Conservation (phyloP, 1,140 invertebrate genomes). For the Rhagoletis pomonella region DNA sequence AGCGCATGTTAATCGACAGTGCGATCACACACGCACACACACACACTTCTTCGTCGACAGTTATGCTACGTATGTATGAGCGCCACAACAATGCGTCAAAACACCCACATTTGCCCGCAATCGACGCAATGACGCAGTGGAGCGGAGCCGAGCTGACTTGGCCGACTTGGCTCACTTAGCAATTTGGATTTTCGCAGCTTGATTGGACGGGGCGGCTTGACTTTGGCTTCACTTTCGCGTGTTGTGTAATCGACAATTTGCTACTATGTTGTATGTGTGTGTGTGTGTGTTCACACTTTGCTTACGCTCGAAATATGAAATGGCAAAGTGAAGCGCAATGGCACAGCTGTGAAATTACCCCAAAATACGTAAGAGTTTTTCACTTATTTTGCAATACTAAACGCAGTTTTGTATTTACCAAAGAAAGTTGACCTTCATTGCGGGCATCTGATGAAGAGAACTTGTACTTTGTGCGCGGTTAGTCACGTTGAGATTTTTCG, state of each 20-base stretch:
- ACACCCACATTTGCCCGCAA: conserved; percentile 22
- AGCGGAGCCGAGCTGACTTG: background rate
- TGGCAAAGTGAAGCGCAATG: background rate
- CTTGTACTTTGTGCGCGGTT: background rate
- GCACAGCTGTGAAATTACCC: background rate
- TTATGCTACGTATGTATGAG: background rate
- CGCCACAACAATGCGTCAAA: background rate
- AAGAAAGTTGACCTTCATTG: background rate
- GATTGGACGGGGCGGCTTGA: background rate
- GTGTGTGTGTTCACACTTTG: background rate
- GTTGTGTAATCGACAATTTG: conserved; percentile 7
- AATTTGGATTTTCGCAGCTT: conserved; percentile 31
- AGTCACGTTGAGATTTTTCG: background rate
- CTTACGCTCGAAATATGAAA: background rate
- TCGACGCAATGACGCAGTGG: background rate
- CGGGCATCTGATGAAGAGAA: background rate
- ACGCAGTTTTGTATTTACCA: background rate
- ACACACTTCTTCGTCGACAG: too few species aligned
- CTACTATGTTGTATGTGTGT: too few species aligned
- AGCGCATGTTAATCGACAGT: background rate
- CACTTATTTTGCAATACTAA: background rate
- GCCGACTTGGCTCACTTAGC: background rate
- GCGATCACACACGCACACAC: background rate
- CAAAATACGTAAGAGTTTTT: background rate
- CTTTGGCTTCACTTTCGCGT: conserved; percentile 42